Evolutionary conservation across 1,140 invertebrate genomes (phyloP).

Genomic region (Pectinophora gossypiella): DNA sequence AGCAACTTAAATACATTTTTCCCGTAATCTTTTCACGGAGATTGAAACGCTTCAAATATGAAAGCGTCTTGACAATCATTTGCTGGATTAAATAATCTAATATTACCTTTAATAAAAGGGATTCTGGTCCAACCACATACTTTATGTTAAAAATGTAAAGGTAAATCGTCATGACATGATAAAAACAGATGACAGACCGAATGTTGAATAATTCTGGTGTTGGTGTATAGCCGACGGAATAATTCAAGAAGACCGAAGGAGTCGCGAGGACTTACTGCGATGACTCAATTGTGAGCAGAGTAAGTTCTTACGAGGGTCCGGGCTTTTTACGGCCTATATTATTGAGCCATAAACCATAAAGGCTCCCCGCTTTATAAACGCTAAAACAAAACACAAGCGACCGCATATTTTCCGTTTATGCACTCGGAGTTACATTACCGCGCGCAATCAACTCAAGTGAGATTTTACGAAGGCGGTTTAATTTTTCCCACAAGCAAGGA

Average conservation of each 20-base stretch:
- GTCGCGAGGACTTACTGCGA: slow-evolving; percentile 29
- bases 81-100: too few relatives aligned
- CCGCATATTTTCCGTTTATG: slow-evolving; percentile 57
- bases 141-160: slow-evolving; percentile 2
- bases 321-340: slow-evolving; percentile 50
- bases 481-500: slow-evolving; percentile 20
- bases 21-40: too few relatives aligned
- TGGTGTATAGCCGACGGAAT: slow-evolving; percentile 25
- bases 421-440: slow-evolving; percentile 26
- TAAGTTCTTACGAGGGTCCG: slow-evolving; percentile 40
- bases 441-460: slow-evolving; percentile 40
- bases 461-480: slow-evolving; percentile 38
- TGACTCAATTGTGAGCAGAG: slow-evolving; percentile 46
- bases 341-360: slow-evolving; percentile 64
- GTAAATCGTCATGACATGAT: background rate
- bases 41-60: too few relatives aligned
- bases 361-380: slow-evolving; percentile 50
- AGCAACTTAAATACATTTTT: too few relatives aligned
- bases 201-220: slow-evolving; percentile 15
- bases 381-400: slow-evolving; percentile 54
- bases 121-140: background rate
- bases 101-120: slow-evolving; percentile 2
- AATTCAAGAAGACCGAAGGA: slow-evolving; percentile 33
- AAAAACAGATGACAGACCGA: slow-evolving; percentile 18
- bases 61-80: too few relatives aligned